Base-by-base conservation (phyloP, 1,140 invertebrate species). In the Drosophila takahashii region DNA sequence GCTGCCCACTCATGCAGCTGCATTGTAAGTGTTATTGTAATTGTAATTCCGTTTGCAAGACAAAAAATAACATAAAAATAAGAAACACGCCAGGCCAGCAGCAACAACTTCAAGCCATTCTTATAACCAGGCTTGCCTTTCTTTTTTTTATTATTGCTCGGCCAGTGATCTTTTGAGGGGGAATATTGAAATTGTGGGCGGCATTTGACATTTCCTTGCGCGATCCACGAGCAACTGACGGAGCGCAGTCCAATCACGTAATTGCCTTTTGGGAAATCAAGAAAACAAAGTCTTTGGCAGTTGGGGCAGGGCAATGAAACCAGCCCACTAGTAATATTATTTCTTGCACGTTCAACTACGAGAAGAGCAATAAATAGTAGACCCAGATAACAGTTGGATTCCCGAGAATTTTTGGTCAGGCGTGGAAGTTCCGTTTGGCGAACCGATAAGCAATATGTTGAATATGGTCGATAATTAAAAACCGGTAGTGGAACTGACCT, bases 171-270 rank as follows among this genome's bases (percentile, higher is more conserved):
- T 48, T 42, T 47, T 26, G 27, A 75, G 51, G 44, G 22, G 36
- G 22, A 67, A 41, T 27, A 37, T 58, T 48, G 13, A 58, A 37
- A 39, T 27, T 53, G 61, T 57, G 32, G 39, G 45, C 57, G 52
- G 52, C 67, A 61, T 77, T 81, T 77, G 67, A 81, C 67, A 77
- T 81, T 78, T 81, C 59, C 73, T 73, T 77, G 69, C 50, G 65
- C 56, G 58, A 53, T 74, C 39, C 13, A 27, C 10, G 15, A 27
- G 9, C n/a, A n/a, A 32, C 42, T 34, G 51, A 39, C 44, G 39
- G 37, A 42, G 34, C 15, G 62, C 47, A 76, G 57, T 66, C 79
- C 54, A 58, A 52, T 74, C 62, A 83, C 70, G 62, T 79, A 83
- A 61, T 58, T 53, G 56, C 16, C 60, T 59, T 53, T 39, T 47